These are phyloP conservation scores for Nasonia oneida DNA, from an alignment of 2,888 invertebrate genomes.

Conservation along the genomic window DNA sequence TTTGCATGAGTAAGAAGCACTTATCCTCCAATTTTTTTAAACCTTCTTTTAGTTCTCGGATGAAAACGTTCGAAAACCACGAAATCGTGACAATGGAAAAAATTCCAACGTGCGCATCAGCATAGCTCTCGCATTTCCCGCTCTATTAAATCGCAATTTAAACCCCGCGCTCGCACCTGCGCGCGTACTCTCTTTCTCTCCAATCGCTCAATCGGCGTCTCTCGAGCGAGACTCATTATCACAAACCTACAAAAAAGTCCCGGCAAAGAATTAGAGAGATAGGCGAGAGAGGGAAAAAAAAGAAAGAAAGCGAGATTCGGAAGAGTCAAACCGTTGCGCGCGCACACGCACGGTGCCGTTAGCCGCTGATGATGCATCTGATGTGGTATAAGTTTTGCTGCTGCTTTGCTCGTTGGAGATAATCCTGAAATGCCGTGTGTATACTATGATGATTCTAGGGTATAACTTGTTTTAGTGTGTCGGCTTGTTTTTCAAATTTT, in stretches of 20 bases:
- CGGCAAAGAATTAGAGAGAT: background rate
- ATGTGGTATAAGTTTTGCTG: background rate
- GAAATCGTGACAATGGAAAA: too few species aligned
- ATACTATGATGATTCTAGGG: background rate
- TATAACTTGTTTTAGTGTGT: background rate
- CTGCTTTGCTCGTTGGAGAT: too few species aligned
- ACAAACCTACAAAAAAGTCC: background rate
- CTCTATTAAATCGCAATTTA: background rate
- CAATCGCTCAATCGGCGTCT: background rate
- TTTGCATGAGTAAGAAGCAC: too few species aligned
- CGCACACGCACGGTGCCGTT: constrained; percentile 46
- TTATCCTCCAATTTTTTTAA: too few species aligned
- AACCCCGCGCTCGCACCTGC: background rate
- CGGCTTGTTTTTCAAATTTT: too few species aligned
- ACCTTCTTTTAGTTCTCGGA: too few species aligned
- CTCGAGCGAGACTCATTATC: background rate
- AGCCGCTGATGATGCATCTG: background rate
- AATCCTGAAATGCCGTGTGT: background rate
- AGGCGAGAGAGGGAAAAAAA: background rate
- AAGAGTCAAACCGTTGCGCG: constrained; percentile 36
- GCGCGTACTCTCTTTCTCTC: background rate
- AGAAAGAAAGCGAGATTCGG: background rate
- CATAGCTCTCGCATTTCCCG: background rate
- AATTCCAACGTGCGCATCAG: too few species aligned
- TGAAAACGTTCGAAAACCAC: too few species aligned